These are phyloP conservation scores for Apeira syringaria DNA, from an alignment of 2,888 invertebrate genomes.

Conservation along the genomic window DNA sequence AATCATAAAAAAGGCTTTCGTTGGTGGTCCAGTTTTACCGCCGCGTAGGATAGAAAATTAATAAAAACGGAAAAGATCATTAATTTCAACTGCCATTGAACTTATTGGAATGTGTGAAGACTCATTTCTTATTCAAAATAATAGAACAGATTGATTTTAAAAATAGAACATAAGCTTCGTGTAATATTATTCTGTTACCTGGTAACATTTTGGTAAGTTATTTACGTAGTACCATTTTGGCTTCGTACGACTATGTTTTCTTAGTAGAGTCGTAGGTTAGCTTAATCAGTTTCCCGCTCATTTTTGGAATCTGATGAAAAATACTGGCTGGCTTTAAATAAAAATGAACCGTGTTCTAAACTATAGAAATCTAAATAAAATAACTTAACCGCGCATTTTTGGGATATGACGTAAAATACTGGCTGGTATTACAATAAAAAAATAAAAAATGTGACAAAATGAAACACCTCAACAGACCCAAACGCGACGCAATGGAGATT, in stretches of 20 bases:
- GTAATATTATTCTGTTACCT: not conserved
- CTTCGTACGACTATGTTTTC: too few species aligned
- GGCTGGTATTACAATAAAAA: slow-evolving; percentile 22
- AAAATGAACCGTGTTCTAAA: too few species aligned
- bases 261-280: too few species aligned
- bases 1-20: slow-evolving; percentile 37
- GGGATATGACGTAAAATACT: slow-evolving; percentile 18
- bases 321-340: too few species aligned
- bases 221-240: too few species aligned
- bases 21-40: slow-evolving; percentile 53
- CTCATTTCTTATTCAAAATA: not conserved
- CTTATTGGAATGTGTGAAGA: slow-evolving; percentile 19
- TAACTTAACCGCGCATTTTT: not conserved
- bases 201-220: slow-evolving; percentile 4
- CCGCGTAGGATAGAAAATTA: slow-evolving; percentile 33
- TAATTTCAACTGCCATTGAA: slow-evolving; percentile 26
- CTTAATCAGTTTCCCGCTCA: too few species aligned
- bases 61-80: slow-evolving; percentile 38
- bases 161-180: not conserved
- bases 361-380: too few species aligned
- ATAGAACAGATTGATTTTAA: too few species aligned
- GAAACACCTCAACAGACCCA: slow-evolving; percentile 54
- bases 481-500: slow-evolving; percentile 83
- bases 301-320: too few species aligned
- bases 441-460: slow-evolving; percentile 14